Base-by-base conservation (phyloP, 2,888 invertebrate species). In the Hirtodrosophila histrioides region DNA sequence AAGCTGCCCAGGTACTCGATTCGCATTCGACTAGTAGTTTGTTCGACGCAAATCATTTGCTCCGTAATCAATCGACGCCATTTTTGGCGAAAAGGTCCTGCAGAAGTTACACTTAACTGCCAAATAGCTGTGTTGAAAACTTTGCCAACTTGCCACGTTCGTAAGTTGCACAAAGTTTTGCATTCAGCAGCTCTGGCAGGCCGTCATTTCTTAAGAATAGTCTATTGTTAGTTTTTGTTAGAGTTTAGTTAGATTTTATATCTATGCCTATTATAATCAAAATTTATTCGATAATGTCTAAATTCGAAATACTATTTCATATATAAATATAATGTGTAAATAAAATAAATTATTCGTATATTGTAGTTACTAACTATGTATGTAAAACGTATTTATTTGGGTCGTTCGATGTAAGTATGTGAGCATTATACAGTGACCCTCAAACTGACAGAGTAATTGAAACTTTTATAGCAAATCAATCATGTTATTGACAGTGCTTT, bases 101-200 rank as follows among this genome's bases (percentile, higher is more conserved):
- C 54, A 27, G n/a, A 54, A 33, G 40, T 50, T 48, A 43, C 11
- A 9, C n/a, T 57, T 53, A 23, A 35, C 50, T 43, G 57, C 33
- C 24, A 41, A 39, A 40, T 36, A 49, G 17, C 17, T 17, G 17
- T 17, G 17, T 37, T 45, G 17, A 33, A 69, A 80, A 88, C 80
- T 90, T 90, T 89, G 88, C 80, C 90, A 78, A 85, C 88, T 90
- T 90, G 88, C 88, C 75, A 31, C 48, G 56, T 50, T 65, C 74
- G 90, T 78, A 90, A 90, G 88, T 86, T 86, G 87, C 63, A 73
- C 88, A 88, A 90, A 90, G 90, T 89, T 76, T 69, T 40, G 50
- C 62, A 43, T 29, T 53, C 41, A 44, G 51, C 65, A 63, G 50
- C 12, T 43, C 31, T 23, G 35, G n/a, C 11, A n/a, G 33, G 23